Evolutionary conservation across 2,113 vertebrate genomes (phyloP).

Genomic region (Microcebus murinus): DNA sequence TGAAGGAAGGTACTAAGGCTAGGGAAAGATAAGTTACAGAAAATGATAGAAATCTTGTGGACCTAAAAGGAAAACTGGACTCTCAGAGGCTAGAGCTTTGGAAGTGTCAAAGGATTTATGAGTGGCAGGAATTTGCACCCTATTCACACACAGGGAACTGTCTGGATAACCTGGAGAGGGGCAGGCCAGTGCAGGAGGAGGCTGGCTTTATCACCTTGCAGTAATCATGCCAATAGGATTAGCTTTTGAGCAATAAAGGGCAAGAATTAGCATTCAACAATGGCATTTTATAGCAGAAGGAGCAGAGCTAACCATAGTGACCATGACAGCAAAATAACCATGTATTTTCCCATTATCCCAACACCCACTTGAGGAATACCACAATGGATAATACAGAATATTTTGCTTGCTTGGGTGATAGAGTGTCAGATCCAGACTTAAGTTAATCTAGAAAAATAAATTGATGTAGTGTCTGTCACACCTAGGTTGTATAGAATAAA

Average conservation of each 20-base stretch:
- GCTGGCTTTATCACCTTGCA: not conserved
- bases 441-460: not conserved
- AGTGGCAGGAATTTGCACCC: not conserved
- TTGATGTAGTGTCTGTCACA: not conserved
- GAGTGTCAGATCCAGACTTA: not conserved
- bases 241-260: not conserved
- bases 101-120: not conserved
- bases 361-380: not conserved
- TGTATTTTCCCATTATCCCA: not conserved
- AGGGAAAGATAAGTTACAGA: not conserved
- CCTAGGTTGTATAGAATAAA: not conserved
- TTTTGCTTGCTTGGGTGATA: not conserved
- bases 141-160: not conserved
- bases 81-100: not conserved
- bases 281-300: not conserved
- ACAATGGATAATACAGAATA: not conserved
- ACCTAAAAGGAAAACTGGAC: not conserved
- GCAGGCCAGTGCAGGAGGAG: accelerated
- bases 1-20: not conserved
- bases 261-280: not conserved
- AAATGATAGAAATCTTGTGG: not conserved
- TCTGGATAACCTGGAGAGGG: not conserved
- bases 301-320: not conserved
- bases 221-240: not conserved
- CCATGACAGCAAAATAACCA: not conserved